These are phyloP conservation scores for Furcula furcula DNA, from an alignment of 2,888 invertebrate genomes.

Conservation along the genomic window DNA sequence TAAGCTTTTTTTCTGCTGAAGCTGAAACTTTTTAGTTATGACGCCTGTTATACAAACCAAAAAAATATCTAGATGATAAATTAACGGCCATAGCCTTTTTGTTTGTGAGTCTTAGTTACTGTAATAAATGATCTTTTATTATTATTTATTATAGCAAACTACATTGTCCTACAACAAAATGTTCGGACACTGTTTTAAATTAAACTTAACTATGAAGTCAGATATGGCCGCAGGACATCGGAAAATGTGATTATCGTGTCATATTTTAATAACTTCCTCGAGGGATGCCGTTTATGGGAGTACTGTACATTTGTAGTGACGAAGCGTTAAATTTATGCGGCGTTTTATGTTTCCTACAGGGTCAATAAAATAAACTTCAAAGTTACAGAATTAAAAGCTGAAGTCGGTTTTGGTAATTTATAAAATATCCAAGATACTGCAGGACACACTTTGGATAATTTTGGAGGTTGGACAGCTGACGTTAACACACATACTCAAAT, in stretches of 20 bases:
- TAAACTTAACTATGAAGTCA: slow-evolving; percentile 8
- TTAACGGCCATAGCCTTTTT: slow-evolving; percentile 9
- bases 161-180: background rate
- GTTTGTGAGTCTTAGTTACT: too few species aligned
- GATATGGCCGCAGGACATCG: slow-evolving; percentile 11
- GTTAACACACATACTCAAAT: too few species aligned
- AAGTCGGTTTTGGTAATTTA: too few species aligned
- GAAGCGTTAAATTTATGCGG: background rate
- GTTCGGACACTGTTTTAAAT: slow-evolving; percentile 13
- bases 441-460: too few species aligned
- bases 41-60: too few species aligned
- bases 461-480: too few species aligned
- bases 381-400: background rate
- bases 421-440: too few species aligned
- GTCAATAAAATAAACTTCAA: background rate
- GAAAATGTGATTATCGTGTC: slow-evolving; percentile 27
- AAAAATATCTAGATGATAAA: slow-evolving; percentile 4
- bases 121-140: too few species aligned
- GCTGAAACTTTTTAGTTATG: too few species aligned
- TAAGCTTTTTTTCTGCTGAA: too few species aligned
- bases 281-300: slow-evolving; percentile 9
- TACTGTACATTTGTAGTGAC: background rate
- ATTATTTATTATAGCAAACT: too few species aligned
- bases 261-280: slow-evolving; percentile 27
- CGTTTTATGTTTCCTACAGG: slow-evolving; percentile 1